Base-by-base conservation (phyloP, 2,888 invertebrate species). In the Cephus nigrinus region DNA sequence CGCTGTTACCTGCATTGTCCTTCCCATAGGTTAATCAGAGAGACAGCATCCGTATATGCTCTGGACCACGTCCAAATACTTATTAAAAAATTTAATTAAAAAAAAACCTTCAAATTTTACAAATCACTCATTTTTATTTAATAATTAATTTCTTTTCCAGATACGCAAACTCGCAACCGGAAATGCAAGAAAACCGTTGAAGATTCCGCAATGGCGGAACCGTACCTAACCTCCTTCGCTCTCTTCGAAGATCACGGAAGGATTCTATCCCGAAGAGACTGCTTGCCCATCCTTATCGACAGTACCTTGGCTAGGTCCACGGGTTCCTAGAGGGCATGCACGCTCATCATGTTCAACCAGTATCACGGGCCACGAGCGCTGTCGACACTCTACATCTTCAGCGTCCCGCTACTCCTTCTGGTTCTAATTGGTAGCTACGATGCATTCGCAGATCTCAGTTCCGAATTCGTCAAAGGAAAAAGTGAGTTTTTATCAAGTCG, bases 391-490 rank as follows among this genome's bases (percentile, higher is more conserved):
- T 82, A 85, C 81, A 80, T 87, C 81, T 79, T 87, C 83, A 84
- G 84, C 83, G 82, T 86, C 80, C 83, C 71, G 35, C 68, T 80
- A 73, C 82, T 88, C 76, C 78, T 88, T 40, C 81, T 90, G 78
- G 77, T 90, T 79, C 82, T 88, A 79, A 76, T 85, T 82, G 84
- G 84, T 83, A 85, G 82, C 84, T 82, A 86, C 84, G 79, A 88
- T 87, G 90, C 88, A 76, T 85, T 86, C 78, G 88, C 89, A 75
- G 90, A 91, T 78, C 87, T 89, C 83, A 89, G 93, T 86, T 95
- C 95, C 85, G 95, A 95, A 91, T 95, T 95, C 91, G 95, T 95
- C 91, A 95, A 95, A 92, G 95, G 95, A 91, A 96, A 95, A 92
- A 95, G 95, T 95, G 94, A 95, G 95, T 94, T 81, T 75, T 12